Evolutionary conservation across 1,140 invertebrate species (phyloP).

Genomic region (Drosophila repleta): DNA sequence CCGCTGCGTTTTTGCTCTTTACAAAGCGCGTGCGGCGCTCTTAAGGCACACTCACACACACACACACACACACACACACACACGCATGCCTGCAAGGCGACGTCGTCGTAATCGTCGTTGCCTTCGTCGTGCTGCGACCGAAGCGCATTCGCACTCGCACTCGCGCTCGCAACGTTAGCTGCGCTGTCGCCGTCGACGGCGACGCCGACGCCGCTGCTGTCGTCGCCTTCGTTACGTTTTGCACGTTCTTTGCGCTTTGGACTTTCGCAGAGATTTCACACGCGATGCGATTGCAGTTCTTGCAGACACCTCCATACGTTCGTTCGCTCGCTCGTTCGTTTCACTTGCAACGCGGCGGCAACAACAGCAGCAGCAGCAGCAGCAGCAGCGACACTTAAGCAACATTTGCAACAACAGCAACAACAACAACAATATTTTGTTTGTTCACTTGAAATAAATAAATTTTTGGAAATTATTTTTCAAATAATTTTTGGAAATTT

Average conservation of each 20-base stretch:
- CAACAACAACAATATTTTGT: conserved; percentile 4
- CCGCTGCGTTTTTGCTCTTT: conserved; percentile 66
- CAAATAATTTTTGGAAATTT: neutral
- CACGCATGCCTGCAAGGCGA: conserved; percentile 48
- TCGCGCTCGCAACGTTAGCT: conserved; percentile 37
- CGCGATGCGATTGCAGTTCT: conserved; percentile 84
- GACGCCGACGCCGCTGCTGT: conserved; percentile 28
- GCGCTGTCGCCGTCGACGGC: conserved; percentile 27
- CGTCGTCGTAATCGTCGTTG: conserved; percentile 33
- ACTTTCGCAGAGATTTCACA: conserved; percentile 84
- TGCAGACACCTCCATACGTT: conserved; percentile 84
- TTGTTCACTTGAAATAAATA: neutral
- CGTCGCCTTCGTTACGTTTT: conserved; percentile 62
- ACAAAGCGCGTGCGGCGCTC: conserved; percentile 72
- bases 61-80: conserved; percentile 26
- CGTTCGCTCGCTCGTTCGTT: conserved; percentile 82
- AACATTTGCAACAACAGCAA: neutral
- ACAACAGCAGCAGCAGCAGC: conserved; percentile 33
- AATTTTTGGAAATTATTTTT: neutral
- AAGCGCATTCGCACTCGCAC: conserved; percentile 52
- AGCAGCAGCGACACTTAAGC: conserved; percentile 7
- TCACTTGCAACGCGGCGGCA: conserved; percentile 61
- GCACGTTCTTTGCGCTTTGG: conserved; percentile 75
- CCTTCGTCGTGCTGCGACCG: conserved; percentile 40
- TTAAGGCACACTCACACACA: conserved; percentile 53